These are phyloP conservation scores for Antrozous pallidus DNA, from an alignment of 2,797 vertebrate species.

Conservation along the genomic window DNA sequence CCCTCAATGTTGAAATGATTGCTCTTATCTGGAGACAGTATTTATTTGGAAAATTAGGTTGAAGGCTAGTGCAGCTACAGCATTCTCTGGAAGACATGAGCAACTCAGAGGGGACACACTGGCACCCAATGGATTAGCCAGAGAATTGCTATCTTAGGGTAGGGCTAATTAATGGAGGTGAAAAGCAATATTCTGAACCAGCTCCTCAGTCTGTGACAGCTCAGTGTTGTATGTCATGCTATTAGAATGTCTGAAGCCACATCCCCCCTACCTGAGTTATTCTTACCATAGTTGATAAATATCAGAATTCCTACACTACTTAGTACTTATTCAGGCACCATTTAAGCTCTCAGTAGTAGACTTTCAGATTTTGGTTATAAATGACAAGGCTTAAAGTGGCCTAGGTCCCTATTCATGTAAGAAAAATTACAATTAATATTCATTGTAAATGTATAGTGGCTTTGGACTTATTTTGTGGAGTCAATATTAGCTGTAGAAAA, in stretches of 20 bases:
- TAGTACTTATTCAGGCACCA: background rate
- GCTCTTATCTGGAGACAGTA: background rate
- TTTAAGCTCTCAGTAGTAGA: background rate
- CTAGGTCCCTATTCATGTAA: background rate
- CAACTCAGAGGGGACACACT: background rate
- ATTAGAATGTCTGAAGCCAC: background rate
- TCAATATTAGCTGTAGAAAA: background rate
- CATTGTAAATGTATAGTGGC: background rate
- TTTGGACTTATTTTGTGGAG: background rate
- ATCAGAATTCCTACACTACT: background rate
- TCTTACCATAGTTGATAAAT: background rate
- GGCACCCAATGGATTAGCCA: background rate
- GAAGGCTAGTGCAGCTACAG: background rate
- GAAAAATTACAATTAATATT: background rate
- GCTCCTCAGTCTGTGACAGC: background rate
- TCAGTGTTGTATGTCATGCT: background rate
- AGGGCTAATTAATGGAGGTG: background rate
- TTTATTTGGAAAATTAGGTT: background rate
- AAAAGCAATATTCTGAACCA: background rate
- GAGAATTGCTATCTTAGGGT: background rate
- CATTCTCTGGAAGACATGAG: background rate
- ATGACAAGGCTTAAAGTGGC: background rate
- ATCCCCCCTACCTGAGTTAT: background rate
- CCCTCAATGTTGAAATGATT: background rate
- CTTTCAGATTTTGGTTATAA: background rate